These are phyloP conservation scores for Hypolimnas misippus DNA, from an alignment of 2,888 invertebrate genomes.

Conservation along the genomic window DNA sequence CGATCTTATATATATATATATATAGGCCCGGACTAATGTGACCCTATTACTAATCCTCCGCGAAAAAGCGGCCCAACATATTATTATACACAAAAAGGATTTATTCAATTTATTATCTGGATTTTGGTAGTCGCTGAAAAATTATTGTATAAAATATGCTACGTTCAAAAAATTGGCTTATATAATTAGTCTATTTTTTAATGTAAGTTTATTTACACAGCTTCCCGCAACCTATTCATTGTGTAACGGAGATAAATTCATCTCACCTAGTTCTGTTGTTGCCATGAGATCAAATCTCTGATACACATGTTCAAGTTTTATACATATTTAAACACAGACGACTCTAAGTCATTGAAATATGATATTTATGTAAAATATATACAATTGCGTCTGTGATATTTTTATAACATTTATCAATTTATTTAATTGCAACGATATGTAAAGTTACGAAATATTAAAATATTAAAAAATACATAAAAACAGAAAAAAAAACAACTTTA, in stretches of 20 bases:
- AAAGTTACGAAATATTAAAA: no score
- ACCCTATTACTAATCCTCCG: no score
- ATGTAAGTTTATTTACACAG: neutral
- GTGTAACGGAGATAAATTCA: conserved; percentile 19
- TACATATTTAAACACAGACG: conserved; percentile 8
- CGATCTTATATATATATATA: neutral
- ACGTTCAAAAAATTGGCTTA: conserved; percentile 10
- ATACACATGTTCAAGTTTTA: neutral
- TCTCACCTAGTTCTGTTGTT: conserved; percentile 25
- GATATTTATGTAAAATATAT: neutral
- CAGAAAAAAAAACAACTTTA: neutral
- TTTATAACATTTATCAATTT: neutral
- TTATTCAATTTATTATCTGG: no score
- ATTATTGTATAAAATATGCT: neutral
- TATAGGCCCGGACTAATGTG: no score
- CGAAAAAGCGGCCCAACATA: no score
- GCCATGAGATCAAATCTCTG: conserved; percentile 24
- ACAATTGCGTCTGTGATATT: neutral
- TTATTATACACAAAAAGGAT: no score
- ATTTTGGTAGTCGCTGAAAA: no score
- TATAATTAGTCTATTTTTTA: neutral
- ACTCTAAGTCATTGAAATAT: neutral
- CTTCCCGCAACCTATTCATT: neutral
- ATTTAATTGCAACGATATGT: neutral
- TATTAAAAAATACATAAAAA: neutral